Base-by-base conservation (phyloP, 2,888 invertebrate species). In the Patella pellucida region DNA sequence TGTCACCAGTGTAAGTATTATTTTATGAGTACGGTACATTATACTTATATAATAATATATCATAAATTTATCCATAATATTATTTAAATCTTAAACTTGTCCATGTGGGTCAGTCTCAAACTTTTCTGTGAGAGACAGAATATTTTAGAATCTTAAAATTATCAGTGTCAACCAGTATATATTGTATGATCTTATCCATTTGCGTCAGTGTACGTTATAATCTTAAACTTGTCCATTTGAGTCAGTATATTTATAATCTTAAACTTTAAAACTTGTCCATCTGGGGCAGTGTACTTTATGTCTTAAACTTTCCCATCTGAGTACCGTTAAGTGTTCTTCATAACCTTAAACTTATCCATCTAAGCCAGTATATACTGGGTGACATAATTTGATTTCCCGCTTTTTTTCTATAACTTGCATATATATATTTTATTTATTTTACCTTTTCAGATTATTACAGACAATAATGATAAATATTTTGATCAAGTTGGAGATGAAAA, bases 1-100 rank as follows among this genome's bases (percentile, higher is more conserved):
- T 89, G 95, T 96, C 86, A 93, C 94, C 85, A 94, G 93, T 89
- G 96, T 96, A 92, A 94, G 94, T 91, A 79, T 75, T 50, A 23
- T 56, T 74, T 23, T 19, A 71, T 62, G n/a, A 62, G 62, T 62
- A 11, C 14, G 2, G 62, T 62, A 62, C 19, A 23, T 23, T 23
- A 23, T 62, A 62, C 23, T 23, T 23, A 23, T 62, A 62, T 62
- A 12, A 41, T 54, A n/a, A 54, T 54, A 5, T 16, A 16, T 54
- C 16, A 54, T 54, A 15, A 54, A n/a, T 7, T 54, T 16, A 54
- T 16, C n/a, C 54, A 54, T 54, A 54, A 16, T n/a, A 41, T 41
- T 7, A 41, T 41, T 41, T 41, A 41, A 7, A 41, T 41, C 41
- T 41, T 41, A 41, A 41, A 41, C 41, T 41, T 41, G 41, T 41